Evolutionary conservation across 2,797 vertebrate species (phyloP).

Genomic region (Australoheros facetus): DNA sequence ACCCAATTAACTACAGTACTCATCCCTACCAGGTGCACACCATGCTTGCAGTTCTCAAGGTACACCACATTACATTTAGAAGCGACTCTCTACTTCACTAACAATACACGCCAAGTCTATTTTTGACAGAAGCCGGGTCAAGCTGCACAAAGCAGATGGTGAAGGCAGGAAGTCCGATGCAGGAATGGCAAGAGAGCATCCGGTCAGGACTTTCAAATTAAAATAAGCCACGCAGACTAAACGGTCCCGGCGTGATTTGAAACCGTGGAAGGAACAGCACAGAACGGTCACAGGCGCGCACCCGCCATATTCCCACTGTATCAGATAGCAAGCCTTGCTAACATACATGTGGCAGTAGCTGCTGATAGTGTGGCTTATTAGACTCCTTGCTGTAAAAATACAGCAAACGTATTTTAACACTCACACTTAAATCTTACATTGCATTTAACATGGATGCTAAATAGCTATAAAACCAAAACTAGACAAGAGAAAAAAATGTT

Average conservation of each 20-base stretch:
- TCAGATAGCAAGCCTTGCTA: conserved; percentile 1
- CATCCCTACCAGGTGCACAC: neutral
- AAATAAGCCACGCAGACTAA: neutral
- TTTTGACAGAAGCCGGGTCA: neutral
- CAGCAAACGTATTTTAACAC: neutral
- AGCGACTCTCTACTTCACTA: neutral
- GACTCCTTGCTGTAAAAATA: conserved; percentile 11
- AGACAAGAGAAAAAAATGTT: neutral
- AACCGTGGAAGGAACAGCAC: neutral
- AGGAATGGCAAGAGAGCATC: neutral
- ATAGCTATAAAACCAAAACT: neutral
- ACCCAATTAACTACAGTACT: neutral
- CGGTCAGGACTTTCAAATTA: neutral
- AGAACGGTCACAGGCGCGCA: neutral
- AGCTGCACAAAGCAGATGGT: neutral
- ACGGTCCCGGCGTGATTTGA: neutral
- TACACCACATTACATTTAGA: neutral
- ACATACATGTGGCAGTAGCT: conserved; percentile 7
- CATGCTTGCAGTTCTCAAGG: neutral
- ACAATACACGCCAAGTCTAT: neutral
- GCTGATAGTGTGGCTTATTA: neutral
- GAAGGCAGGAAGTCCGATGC: neutral
- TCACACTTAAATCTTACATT: neutral
- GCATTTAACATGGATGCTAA: neutral
- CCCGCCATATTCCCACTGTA: neutral